Percentiles rank a stretch among this genome's conserved stretches.
Evolutionary conservation across 2,888 invertebrate genomes (phyloP).

Genomic region (Philhelius pedissequus): DNA sequence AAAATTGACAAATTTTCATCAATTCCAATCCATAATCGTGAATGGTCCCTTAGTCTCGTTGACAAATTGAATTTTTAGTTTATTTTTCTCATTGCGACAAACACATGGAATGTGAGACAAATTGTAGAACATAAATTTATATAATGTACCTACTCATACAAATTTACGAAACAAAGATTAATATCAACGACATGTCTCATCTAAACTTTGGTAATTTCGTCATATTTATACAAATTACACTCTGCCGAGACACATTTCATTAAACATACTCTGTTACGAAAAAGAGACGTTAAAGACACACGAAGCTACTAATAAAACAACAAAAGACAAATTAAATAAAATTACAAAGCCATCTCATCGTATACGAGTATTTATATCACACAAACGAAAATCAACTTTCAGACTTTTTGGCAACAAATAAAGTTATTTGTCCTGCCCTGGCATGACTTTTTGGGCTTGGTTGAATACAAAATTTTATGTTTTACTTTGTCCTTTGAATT

Average conservation of each 20-base stretch:
- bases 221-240: neutral
- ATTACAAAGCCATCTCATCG: neutral
- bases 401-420: slow-evolving; percentile 1
- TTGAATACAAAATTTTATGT: neutral
- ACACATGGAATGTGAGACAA: no score
- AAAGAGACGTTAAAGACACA: neutral
- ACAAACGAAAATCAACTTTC: neutral
- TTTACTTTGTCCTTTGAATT: neutral
- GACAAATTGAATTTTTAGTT: no score
- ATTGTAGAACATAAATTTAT: no score
- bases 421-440: neutral
- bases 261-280: neutral
- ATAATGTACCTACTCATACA: no score
- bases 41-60: no score
- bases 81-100: no score
- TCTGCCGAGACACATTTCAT: neutral
- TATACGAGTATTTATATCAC: no score
- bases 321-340: neutral
- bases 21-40: no score
- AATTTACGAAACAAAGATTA: no score
- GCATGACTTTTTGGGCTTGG: neutral
- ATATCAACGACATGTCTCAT: neutral
- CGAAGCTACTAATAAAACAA: neutral
- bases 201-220: neutral
- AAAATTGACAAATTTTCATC: no score